Percentiles rank a stretch among this genome's conserved stretches.
These are phyloP conservation scores for Pseudomyrmex cubaensis DNA, from an alignment of 1,140 invertebrate genomes.

Conservation along the genomic window DNA sequence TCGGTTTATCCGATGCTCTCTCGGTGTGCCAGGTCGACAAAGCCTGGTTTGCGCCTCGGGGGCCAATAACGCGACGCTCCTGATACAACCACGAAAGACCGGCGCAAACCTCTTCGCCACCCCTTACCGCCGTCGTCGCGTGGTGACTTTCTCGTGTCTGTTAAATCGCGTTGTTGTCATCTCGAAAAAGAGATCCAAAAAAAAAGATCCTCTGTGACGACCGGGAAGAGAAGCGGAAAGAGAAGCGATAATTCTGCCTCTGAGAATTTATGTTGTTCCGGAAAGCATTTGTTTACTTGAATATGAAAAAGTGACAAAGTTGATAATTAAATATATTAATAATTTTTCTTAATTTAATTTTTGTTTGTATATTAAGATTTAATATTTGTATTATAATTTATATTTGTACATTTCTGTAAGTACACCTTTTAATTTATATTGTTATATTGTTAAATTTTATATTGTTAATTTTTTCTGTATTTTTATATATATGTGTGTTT, in stretches of 20 bases:
- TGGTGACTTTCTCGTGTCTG: constrained; percentile 64
- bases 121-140: constrained; percentile 33
- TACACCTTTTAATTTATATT: background rate
- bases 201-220: background rate
- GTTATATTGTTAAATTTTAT: background rate
- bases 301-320: background rate
- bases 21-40: constrained; percentile 70
- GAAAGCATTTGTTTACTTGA: background rate
- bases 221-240: constrained; percentile 26
- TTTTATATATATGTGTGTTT: background rate
- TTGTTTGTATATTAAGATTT: background rate
- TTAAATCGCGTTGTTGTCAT: constrained; percentile 71
- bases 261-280: background rate
- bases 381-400: background rate
- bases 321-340: too few species aligned
- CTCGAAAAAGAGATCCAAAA: constrained; percentile 62
- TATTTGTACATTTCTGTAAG: background rate
- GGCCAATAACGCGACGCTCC: constrained; percentile 75
- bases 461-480: background rate
- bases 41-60: constrained; percentile 72
- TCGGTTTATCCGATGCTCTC: constrained; percentile 76
- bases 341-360: background rate
- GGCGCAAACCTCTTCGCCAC: constrained; percentile 26
- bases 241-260: background rate
- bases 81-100: constrained; percentile 74